These are phyloP conservation scores for Macrosiphum euphorbiae DNA, from an alignment of 2,888 invertebrate species.

Conservation along the genomic window DNA sequence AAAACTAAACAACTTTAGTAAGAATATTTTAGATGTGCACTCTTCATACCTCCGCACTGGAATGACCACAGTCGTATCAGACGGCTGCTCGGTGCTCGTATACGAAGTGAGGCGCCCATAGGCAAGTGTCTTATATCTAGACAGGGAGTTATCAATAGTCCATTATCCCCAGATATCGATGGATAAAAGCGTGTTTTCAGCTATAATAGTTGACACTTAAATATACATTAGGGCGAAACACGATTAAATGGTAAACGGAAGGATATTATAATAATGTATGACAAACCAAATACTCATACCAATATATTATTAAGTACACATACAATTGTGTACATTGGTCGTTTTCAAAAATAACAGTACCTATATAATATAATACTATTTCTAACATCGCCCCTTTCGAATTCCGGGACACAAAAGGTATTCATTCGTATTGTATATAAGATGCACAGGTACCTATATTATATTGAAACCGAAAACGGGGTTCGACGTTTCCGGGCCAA, in stretches of 20 bases:
- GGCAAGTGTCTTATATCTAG: neutral
- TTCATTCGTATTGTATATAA: neutral
- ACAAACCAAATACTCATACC: neutral
- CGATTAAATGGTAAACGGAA: neutral
- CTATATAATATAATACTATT: neutral
- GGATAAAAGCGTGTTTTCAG: neutral
- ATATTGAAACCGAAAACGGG: no score
- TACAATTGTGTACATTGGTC: neutral
- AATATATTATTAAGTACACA: neutral
- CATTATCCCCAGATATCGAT: neutral
- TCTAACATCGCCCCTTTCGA: neutral
- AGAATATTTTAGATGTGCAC: neutral
- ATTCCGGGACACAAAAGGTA: neutral
- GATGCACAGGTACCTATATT: neutral
- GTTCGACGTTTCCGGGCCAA: neutral
- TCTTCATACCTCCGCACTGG: neutral
- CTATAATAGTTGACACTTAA: neutral
- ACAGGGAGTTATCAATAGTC: neutral
- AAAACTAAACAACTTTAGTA: neutral
- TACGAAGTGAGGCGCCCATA: neutral
- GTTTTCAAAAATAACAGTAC: neutral
- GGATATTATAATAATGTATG: neutral
- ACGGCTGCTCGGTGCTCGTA: neutral
- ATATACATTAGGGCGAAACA: neutral
- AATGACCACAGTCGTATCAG: neutral